Percentiles rank a stretch among this genome's conserved stretches.
Conservation (phyloP, 2,113 vertebrate genomes). For the Oryzias javanicus region DNA sequence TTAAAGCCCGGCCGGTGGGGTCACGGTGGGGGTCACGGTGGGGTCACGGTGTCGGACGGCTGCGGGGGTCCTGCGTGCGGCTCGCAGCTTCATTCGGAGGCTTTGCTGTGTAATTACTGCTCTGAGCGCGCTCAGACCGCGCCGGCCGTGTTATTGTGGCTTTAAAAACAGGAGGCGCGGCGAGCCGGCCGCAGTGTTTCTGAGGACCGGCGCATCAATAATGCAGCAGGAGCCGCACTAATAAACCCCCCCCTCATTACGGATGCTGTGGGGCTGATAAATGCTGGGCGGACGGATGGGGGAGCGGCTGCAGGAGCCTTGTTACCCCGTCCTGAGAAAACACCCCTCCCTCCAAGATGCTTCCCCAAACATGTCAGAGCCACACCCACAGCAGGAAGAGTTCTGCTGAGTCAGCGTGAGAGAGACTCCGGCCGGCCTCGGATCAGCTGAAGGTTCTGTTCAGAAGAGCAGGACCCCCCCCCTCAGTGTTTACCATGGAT, state of each 20-base stretch:
- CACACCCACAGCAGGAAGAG: not conserved
- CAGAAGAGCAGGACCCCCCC: too few relatives aligned
- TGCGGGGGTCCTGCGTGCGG: constrained; percentile 23
- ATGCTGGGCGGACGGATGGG: not conserved
- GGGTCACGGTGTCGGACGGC: constrained; percentile 14
- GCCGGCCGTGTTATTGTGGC: constrained; percentile 32
- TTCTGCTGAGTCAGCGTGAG: not conserved
- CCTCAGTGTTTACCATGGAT: too few relatives aligned
- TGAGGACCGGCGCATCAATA: constrained; percentile 47
- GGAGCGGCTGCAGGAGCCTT: not conserved
- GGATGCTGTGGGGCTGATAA: not conserved
- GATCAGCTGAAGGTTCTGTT: too few relatives aligned
- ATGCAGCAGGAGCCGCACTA: constrained; percentile 39
- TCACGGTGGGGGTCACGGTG: too few relatives aligned
- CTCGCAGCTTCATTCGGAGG: constrained; percentile 48
- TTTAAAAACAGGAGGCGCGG: constrained; percentile 22
- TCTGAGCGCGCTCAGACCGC: constrained; percentile 25
- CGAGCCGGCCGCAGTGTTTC: constrained; percentile 15
- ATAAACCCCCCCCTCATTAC: constrained; percentile 22
- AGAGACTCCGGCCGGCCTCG: too few relatives aligned
- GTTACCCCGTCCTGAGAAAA: not conserved
- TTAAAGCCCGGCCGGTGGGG: constrained; percentile 31
- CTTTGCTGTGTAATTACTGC: constrained; percentile 54
- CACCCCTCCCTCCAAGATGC: not conserved
- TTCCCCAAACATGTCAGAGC: not conserved